Evolutionary conservation across 92 coral and sea anemone species (phyloP), one percentile per base, ranked within the genome.

Genomic region (Desmophyllum pertusum): DNA sequence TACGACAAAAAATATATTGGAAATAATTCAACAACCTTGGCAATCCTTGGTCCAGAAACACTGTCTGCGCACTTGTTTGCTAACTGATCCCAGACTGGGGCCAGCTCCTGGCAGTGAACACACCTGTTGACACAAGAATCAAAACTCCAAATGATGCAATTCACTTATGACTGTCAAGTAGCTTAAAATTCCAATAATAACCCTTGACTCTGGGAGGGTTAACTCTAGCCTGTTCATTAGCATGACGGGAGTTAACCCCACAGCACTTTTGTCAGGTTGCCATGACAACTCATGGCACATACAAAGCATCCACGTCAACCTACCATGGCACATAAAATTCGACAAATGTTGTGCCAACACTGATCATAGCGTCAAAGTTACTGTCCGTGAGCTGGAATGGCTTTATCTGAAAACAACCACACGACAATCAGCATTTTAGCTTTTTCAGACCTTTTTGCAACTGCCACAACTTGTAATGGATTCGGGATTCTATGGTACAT

Each of bases 301-400:
- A n/a, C n/a, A n/a, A n/a, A n/a, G n/a, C n/a, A n/a, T n/a, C n/a
- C n/a, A n/a, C n/a, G n/a, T n/a, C 10, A 31, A 77, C 95, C 88
- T 83, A 96, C 98, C 98, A 94, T 14, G 98, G 98, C 0, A 84
- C 98, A 87, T 94, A 96, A 61, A 96, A 96, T 78, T 88, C 86
- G 53, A 96, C 88, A 87, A 96, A 96, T 13, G 94, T 94, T 17
- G 98, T 84, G 23, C 95, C 98, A 65, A 84, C 41, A 38, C 92
- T 84, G 70, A 96, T 88, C 80, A 82, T 88, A 11, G 93, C 81
- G 36, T 96, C 98, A 81, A 96, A 96, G 69, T 93, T 96, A 40
- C 91, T 72, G 52, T 95, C 95, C 8, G 83, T 84, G 68, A 95
- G 84, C 55, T 93, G 89, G 84, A 95, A 89, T 14, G 98, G 95